These are phyloP conservation scores for Drosophila willistoni DNA, from an alignment of 1,140 invertebrate genomes.

Conservation along the genomic window DNA sequence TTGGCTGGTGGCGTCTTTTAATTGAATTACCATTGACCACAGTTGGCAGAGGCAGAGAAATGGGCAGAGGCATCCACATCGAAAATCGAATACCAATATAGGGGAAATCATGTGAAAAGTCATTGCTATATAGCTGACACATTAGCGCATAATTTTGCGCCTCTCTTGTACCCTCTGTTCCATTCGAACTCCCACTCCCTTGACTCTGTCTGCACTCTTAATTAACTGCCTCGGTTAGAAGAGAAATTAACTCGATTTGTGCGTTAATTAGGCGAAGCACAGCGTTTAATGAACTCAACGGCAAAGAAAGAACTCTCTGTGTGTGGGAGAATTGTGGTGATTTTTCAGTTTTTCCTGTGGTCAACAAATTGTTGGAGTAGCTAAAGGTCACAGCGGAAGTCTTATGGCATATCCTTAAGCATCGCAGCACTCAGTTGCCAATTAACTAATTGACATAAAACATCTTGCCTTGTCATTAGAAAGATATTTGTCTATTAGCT, in stretches of 20 bases:
- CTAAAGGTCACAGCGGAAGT: neutral
- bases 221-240: conserved; percentile 76
- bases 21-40: conserved; percentile 71
- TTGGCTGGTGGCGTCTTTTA: conserved; percentile 47
- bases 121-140: conserved; percentile 46
- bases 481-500: neutral
- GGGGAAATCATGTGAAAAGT: conserved; percentile 52
- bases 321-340: conserved; percentile 54
- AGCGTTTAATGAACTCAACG: conserved; percentile 73
- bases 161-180: conserved; percentile 16
- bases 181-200: conserved; percentile 14
- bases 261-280: conserved; percentile 67
- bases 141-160: conserved; percentile 72
- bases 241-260: conserved; percentile 78
- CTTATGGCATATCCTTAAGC: neutral
- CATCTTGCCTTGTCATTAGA: neutral
- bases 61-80: neutral
- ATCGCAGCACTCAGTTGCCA: conserved; percentile 1
- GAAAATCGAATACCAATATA: conserved; percentile 60
- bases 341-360: conserved; percentile 30
- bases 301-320: neutral
- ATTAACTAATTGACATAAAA: conserved; percentile 10
- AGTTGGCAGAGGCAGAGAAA: conserved; percentile 9
- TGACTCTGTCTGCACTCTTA: conserved; percentile 65
- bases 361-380: neutral